Evolutionary conservation across 2,797 vertebrate genomes (phyloP).

Genomic region (Kryptolebias ocellatus): DNA sequence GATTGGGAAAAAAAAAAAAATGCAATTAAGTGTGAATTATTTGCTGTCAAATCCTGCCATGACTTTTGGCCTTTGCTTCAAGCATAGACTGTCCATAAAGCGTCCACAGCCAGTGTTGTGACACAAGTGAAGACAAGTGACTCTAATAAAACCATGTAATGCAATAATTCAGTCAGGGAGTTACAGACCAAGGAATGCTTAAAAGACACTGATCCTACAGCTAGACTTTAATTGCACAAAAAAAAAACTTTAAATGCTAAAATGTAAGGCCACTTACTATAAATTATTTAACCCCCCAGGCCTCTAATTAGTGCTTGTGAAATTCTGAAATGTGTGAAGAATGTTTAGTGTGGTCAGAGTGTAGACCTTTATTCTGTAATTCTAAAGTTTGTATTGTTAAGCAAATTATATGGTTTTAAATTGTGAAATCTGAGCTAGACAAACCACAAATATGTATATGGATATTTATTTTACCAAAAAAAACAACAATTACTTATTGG

Average conservation of each 20-base stretch:
- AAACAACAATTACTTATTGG: too few relatives aligned
- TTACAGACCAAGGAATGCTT: constrained; percentile 49
- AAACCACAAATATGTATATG: too few relatives aligned
- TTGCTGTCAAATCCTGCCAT: constrained; percentile 22
- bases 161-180: constrained; percentile 69
- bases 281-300: constrained; percentile 35
- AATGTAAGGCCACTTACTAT: constrained; percentile 40
- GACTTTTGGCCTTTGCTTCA: constrained; percentile 36
- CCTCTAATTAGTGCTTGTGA: constrained; percentile 22
- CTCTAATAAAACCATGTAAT: constrained; percentile 74
- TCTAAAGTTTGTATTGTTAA: not conserved
- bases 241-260: constrained; percentile 16
- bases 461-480: too few relatives aligned
- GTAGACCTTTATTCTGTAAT: not conserved
- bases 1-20: not conserved
- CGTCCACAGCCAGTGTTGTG: constrained; percentile 43
- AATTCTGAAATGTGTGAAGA: constrained; percentile 20
- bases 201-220: constrained; percentile 41
- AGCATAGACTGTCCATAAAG: constrained; percentile 28
- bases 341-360: constrained; percentile 2
- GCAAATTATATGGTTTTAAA: not conserved
- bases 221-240: constrained; percentile 21
- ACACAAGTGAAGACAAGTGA: constrained; percentile 76
- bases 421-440: not conserved
- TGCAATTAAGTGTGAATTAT: constrained; percentile 20